Evolutionary conservation across 1,140 invertebrate genomes (phyloP).

Genomic region (Musca domestica): DNA sequence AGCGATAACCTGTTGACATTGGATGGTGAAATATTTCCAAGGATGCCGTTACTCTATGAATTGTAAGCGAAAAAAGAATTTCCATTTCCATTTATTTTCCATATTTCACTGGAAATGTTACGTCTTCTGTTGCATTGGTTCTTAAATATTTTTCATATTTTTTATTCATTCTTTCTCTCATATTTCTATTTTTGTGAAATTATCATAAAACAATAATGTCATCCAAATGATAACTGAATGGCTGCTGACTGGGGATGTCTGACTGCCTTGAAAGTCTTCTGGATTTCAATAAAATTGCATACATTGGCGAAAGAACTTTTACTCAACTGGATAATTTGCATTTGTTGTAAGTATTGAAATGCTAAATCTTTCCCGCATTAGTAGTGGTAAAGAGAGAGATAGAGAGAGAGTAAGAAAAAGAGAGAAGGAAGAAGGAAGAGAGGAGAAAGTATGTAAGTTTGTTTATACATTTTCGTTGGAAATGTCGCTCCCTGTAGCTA

Average conservation of each 20-base stretch:
- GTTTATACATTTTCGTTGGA: no score
- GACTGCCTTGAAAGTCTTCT: constrained; percentile 51
- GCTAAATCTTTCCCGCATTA: no score
- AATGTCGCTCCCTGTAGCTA: no score
- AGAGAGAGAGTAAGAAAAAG: no score
- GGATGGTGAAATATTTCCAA: constrained; percentile 53
- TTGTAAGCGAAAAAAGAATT: constrained; percentile 54
- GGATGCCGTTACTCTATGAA: constrained; percentile 55
- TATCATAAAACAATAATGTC: background rate
- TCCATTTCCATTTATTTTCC: background rate
- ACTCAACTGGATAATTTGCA: constrained; percentile 51
- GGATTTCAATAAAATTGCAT: constrained; percentile 55
- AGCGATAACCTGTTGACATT: constrained; percentile 56
- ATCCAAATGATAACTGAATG: background rate
- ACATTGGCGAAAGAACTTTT: constrained; percentile 55
- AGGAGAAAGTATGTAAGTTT: no score
- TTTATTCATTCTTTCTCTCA: constrained; percentile 17
- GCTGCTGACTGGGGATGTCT: background rate
- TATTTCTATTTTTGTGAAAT: constrained; percentile 14
- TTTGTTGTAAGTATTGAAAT: constrained; percentile 56
- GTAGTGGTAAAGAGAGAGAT: no score
- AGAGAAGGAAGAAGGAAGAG: no score
- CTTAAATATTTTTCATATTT: background rate
- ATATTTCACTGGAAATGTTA: background rate
- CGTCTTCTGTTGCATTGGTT: background rate